These are phyloP conservation scores for Caenorhabditis inopinata DNA, from an alignment of 1,140 invertebrate genomes.

Conservation along the genomic window DNA sequence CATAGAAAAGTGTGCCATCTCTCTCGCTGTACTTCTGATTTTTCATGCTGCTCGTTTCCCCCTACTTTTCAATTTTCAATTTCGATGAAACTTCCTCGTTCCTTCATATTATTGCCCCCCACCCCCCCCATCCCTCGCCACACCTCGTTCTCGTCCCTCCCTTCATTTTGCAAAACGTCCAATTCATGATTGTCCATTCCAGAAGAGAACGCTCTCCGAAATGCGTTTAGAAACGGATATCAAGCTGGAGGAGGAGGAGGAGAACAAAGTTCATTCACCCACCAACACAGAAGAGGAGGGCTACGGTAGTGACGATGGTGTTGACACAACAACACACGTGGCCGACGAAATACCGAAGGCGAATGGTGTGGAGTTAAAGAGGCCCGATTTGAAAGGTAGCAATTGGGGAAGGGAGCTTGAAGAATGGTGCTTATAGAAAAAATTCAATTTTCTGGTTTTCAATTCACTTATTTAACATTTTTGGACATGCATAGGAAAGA, in stretches of 20 bases:
- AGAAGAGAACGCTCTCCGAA: no score
- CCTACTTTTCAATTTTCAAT: no score
- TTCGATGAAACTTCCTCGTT: background rate
- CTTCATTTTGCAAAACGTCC: background rate
- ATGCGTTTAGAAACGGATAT: background rate
- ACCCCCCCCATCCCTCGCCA: no score
- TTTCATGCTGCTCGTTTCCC: background rate
- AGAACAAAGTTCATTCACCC: background rate
- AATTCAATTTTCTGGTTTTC: background rate
- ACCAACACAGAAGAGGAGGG: background rate
- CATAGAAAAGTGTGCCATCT: background rate
- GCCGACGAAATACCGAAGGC: background rate
- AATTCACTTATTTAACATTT: no score
- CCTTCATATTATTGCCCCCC: background rate
- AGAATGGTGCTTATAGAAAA: background rate
- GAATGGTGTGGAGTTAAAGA: background rate
- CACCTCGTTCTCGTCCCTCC: no score
- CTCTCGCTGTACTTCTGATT: no score
- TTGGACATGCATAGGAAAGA: no score
- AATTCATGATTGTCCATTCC: no score
- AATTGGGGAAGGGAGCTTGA: background rate
- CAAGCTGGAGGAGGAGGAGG: background rate
- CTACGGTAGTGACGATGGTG: background rate
- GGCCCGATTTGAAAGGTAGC: constrained; percentile 17
- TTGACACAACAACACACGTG: background rate